Conservation (phyloP, 2,113 vertebrate genomes). For the Benitochromis conjunctus region DNA sequence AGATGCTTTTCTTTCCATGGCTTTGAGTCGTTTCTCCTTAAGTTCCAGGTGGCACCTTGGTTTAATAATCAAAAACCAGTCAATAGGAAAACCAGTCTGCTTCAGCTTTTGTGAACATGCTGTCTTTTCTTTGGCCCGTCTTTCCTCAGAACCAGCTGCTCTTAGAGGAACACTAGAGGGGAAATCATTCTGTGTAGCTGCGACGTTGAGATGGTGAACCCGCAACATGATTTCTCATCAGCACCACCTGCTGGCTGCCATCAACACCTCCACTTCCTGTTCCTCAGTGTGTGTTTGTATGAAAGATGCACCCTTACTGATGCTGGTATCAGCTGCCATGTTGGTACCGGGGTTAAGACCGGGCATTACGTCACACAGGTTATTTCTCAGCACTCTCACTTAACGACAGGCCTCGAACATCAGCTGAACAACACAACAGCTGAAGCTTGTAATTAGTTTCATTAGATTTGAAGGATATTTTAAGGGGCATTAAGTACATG, state of each 20-base stretch:
- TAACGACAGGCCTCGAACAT: background rate
- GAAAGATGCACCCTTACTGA: background rate
- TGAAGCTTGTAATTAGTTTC: background rate
- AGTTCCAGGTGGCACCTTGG: too few relatives aligned
- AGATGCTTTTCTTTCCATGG: too few relatives aligned
- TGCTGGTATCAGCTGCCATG: background rate
- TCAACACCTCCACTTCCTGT: background rate
- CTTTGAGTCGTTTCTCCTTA: too few relatives aligned
- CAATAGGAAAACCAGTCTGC: background rate
- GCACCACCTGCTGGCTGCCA: constrained; percentile 21
- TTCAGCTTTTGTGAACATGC: background rate
- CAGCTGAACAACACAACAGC: background rate
- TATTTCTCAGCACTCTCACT: background rate
- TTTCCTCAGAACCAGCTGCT: constrained; percentile 83
- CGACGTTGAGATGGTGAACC: constrained; percentile 76
- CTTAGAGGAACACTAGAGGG: constrained; percentile 69
- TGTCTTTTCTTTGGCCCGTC: background rate
- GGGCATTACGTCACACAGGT: background rate
- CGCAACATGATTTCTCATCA: constrained; percentile 60
- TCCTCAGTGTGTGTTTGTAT: background rate
- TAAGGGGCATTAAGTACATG: background rate
- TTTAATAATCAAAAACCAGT: too few relatives aligned
- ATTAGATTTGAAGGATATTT: background rate
- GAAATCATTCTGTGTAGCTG: constrained; percentile 63
- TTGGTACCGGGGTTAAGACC: background rate